phyloP scores from a whole-genome alignment of 35 echinoderm and acorn worm genomes.

The Patiria miniata region DNA sequence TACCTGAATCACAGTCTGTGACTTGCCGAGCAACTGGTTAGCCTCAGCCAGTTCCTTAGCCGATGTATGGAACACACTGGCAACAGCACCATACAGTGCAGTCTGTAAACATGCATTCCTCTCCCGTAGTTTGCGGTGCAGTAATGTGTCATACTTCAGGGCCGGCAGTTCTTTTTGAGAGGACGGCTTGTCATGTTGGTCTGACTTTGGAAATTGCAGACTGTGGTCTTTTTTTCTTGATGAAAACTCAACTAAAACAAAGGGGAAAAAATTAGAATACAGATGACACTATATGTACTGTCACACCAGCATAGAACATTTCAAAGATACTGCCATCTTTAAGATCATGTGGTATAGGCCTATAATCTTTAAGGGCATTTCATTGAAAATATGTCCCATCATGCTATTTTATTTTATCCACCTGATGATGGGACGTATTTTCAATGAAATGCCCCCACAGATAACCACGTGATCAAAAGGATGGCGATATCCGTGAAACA shows the following conservation, averaged over 20 bases:
- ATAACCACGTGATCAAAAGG: too few relatives aligned
- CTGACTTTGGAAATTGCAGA: background rate
- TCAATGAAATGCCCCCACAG: too few relatives aligned
- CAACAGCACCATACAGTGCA: slow-evolving; percentile 45
- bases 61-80: slow-evolving; percentile 45
- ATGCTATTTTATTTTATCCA: too few relatives aligned
- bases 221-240: background rate
- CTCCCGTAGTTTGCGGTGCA: slow-evolving; percentile 71
- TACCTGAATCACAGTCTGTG: slow-evolving; percentile 72
- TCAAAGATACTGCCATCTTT: too few relatives aligned
- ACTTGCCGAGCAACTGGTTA: slow-evolving; percentile 54
- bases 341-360: too few relatives aligned
- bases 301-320: too few relatives aligned
- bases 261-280: too few relatives aligned
- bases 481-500: too few relatives aligned
- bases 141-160: slow-evolving; percentile 60
- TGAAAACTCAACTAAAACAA: slow-evolving; percentile 8
- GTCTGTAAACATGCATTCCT: slow-evolving; percentile 51
- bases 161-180: background rate
- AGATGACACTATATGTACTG: too few relatives aligned
- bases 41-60: slow-evolving; percentile 51
- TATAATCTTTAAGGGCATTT: too few relatives aligned
- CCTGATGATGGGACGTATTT: too few relatives aligned
- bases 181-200: background rate
- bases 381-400: too few relatives aligned